phyloP scores from a whole-genome alignment of 2,888 invertebrate species.

The Oscheius sp. region DNA sequence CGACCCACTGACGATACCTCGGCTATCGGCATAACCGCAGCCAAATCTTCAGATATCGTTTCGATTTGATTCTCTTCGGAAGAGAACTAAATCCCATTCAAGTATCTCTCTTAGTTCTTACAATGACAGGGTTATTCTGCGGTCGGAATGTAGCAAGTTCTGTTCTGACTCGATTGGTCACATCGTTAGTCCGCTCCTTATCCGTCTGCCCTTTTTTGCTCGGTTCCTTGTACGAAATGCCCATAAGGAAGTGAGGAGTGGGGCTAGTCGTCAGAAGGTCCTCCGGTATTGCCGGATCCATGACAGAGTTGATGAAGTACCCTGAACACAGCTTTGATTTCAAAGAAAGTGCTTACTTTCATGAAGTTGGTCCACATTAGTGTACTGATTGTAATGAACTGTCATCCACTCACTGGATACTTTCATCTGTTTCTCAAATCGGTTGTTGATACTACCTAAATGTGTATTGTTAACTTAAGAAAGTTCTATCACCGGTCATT shows the following conservation, averaged over 20 bases:
- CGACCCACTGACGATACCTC: neutral
- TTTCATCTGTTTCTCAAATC: constrained; percentile 45
- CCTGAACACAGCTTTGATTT: constrained; percentile 39
- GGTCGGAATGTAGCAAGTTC: constrained; percentile 43
- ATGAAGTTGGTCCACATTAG: constrained; percentile 47
- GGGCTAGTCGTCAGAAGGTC: constrained; percentile 22
- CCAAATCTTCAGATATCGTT: constrained; percentile 38
- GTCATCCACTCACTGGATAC: constrained; percentile 58
- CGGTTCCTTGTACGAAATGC: constrained; percentile 47
- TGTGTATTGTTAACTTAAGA: neutral
- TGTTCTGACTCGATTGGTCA: constrained; percentile 25
- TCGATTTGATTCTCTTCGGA: constrained; percentile 47
- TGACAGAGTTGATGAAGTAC: constrained; percentile 44
- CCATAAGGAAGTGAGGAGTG: constrained; percentile 48
- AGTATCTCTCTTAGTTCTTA: constrained; percentile 22
- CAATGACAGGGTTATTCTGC: constrained; percentile 43
- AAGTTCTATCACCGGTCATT: constrained; percentile 7
- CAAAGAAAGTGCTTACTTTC: constrained; percentile 39
- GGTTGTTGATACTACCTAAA: constrained; percentile 45
- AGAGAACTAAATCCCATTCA: constrained; percentile 36
- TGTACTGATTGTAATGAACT: constrained; percentile 52
- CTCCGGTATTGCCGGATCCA: constrained; percentile 42
- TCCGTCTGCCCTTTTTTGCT: constrained; percentile 1
- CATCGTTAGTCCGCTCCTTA: constrained; percentile 26
- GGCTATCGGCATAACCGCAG: constrained; percentile 3